A percentile compares a stretch with the other conserved stretches of the same genome.
These are phyloP conservation scores for Butorides virescens DNA, from an alignment of 2,113 vertebrate genomes.

Conservation along the genomic window DNA sequence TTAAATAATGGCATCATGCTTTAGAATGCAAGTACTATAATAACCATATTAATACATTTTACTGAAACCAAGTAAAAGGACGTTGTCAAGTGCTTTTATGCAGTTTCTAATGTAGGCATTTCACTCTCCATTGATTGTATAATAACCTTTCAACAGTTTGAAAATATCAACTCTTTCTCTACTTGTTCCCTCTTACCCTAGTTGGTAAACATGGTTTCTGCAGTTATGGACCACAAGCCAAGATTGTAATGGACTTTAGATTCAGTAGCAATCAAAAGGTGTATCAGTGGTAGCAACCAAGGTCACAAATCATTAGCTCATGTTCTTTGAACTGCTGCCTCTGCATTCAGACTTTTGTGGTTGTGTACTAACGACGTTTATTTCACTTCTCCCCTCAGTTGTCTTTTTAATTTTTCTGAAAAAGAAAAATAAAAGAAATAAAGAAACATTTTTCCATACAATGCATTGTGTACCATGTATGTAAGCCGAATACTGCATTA, in stretches of 20 bases:
- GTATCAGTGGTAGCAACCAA: not conserved
- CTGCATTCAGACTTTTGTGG: not conserved
- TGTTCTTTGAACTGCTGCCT: not conserved
- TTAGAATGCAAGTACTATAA: not conserved
- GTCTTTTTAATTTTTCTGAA: not conserved
- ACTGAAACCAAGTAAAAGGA: not conserved
- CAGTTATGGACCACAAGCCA: not conserved
- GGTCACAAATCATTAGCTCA: not conserved
- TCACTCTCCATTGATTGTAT: not conserved
- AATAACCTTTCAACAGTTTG: not conserved
- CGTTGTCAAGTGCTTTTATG: not conserved
- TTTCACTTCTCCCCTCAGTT: not conserved
- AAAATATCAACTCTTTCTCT: not conserved
- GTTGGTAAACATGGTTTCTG: not conserved
- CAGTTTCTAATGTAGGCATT: not conserved
- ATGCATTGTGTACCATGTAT: too few species aligned
- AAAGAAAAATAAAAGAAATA: not conserved
- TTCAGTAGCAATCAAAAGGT: not conserved
- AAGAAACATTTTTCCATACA: not conserved
- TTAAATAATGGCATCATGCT: not conserved
- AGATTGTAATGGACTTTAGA: not conserved
- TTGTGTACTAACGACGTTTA: not conserved
- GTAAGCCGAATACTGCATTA: rapidly evolving
- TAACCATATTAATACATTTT: not conserved
- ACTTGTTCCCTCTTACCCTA: not conserved